Conservation (phyloP, 2,888 invertebrate genomes). For the Apotomis capreana region DNA sequence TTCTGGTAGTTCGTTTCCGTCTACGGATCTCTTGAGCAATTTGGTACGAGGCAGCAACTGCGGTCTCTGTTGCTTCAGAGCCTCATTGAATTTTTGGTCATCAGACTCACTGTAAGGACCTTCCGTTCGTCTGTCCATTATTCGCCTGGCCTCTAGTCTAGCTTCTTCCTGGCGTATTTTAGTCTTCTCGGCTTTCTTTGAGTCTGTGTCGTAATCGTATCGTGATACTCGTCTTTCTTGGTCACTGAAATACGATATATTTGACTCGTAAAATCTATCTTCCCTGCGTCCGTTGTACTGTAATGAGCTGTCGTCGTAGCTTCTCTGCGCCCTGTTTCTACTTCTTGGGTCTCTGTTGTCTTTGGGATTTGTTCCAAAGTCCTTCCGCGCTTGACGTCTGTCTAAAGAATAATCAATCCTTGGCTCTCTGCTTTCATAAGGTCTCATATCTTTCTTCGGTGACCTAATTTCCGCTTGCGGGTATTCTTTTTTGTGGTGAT, state of each 20-base stretch:
- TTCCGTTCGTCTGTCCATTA: conserved; percentile 71
- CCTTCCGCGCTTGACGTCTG: conserved; percentile 70
- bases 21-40: conserved; percentile 83
- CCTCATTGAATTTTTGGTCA: conserved; percentile 83
- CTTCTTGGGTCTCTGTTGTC: conserved; percentile 62
- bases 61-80: conserved; percentile 78
- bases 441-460: conserved; percentile 68
- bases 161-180: conserved; percentile 80
- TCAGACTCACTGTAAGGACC: conserved; percentile 80
- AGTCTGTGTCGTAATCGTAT: conserved; percentile 80
- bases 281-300: conserved; percentile 73
- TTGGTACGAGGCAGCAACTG: conserved; percentile 88
- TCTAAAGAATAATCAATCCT: conserved; percentile 78
- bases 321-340: conserved; percentile 67
- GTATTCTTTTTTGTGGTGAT: conserved; percentile 68
- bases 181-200: conserved; percentile 80
- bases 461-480: conserved; percentile 71
- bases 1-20: conserved; percentile 78
- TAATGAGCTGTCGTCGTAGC: conserved; percentile 77
- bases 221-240: conserved; percentile 72
- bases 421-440: conserved; percentile 69
- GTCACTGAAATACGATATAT: conserved; percentile 78
- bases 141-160: conserved; percentile 72
- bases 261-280: conserved; percentile 76
- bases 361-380: conserved; percentile 64